phyloP scores from a whole-genome alignment of 2,797 vertebrate species.

The Oreonectes daqikongensis region DNA sequence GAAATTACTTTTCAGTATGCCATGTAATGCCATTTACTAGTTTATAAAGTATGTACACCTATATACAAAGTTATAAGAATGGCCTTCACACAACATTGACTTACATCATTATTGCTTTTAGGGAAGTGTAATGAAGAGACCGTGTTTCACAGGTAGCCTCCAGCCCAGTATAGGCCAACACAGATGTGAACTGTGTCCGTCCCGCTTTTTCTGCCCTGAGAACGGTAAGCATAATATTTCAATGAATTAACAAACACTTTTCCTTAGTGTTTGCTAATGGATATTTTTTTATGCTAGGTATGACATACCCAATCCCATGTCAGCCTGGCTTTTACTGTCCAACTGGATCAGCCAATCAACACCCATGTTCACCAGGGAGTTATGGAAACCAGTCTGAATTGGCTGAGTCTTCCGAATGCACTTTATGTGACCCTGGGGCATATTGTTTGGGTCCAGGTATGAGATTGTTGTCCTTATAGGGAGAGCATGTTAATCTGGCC shows the following conservation, averaged over 20 bases:
- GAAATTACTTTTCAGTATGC: too few species aligned
- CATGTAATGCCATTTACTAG: too few species aligned
- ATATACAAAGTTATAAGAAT: neutral
- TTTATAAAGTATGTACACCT: too few species aligned
- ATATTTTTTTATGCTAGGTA: slow-evolving; percentile 62
- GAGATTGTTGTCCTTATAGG: slow-evolving; percentile 4
- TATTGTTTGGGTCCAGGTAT: slow-evolving; percentile 78
- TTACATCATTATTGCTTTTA: slow-evolving; percentile 54
- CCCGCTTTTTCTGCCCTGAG: slow-evolving; percentile 72
- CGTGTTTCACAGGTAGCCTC: slow-evolving; percentile 81
- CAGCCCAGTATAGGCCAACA: slow-evolving; percentile 76
- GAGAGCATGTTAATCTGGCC: neutral
- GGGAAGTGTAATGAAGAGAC: slow-evolving; percentile 71
- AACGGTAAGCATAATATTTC: slow-evolving; percentile 63
- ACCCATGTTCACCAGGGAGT: slow-evolving; percentile 75
- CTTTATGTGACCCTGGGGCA: slow-evolving; percentile 61
- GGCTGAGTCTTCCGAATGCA: slow-evolving; percentile 68
- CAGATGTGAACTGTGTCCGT: slow-evolving; percentile 75
- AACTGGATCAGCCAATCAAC: slow-evolving; percentile 64
- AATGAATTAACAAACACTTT: neutral
- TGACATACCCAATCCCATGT: slow-evolving; percentile 67
- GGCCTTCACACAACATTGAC: neutral
- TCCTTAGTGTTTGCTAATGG: slow-evolving; percentile 15
- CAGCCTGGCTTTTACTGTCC: slow-evolving; percentile 78
- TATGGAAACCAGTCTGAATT: slow-evolving; percentile 76